phyloP scores from a whole-genome alignment of 1,140 invertebrate genomes.

The Ips nitidus region DNA sequence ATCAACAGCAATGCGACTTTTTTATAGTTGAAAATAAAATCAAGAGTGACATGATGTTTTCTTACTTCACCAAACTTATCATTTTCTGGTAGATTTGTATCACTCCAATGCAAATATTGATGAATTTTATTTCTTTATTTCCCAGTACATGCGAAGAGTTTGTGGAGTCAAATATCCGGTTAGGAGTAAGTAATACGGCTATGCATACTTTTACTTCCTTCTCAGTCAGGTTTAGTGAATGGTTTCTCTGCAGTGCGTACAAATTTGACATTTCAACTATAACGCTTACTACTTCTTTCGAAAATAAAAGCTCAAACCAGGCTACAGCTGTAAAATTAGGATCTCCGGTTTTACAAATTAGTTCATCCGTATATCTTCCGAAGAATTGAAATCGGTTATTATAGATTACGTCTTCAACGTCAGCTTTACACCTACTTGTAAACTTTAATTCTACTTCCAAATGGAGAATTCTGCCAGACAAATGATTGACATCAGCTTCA shows the following conservation, averaged over 20 bases:
- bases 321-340: neutral
- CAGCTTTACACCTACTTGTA: neutral
- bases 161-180: neutral
- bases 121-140: conserved; percentile 5
- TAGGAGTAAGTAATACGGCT: neutral
- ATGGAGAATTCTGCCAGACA: neutral
- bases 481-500: neutral
- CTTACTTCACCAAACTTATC: conserved; percentile 33
- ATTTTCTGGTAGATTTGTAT: conserved; percentile 17
- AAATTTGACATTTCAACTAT: conserved; percentile 9
- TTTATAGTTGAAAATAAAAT: conserved; percentile 4
- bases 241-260: conserved; percentile 1
- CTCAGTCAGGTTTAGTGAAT: neutral
- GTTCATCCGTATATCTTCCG: neutral
- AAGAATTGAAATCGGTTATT: neutral
- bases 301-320: neutral
- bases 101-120: conserved; percentile 10
- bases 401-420: neutral
- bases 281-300: neutral
- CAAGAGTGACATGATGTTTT: conserved; percentile 13
- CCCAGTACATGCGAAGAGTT: conserved; percentile 6
- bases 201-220: conserved; percentile 3
- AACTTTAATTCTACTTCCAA: neutral
- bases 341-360: neutral
- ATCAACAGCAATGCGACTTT: conserved; percentile 15